Conservation (phyloP, 2,113 vertebrate species). For the Rhodinocichla rosea region DNA sequence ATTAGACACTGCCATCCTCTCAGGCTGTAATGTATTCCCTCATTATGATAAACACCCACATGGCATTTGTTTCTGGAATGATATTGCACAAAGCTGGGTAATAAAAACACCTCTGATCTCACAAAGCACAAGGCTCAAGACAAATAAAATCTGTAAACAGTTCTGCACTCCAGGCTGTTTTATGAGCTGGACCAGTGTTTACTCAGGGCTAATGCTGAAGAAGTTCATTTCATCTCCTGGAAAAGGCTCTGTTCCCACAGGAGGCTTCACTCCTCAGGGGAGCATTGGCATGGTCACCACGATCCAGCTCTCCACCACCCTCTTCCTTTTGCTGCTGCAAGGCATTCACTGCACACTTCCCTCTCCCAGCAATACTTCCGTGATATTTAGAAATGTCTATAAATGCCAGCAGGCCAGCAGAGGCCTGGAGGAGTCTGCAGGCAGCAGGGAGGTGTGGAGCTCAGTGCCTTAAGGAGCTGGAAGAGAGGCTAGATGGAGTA, state of each 20-base stretch:
- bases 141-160: constrained; percentile 68
- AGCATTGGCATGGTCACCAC: background rate
- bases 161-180: constrained; percentile 28
- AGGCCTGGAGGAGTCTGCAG: background rate
- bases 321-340: background rate
- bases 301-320: background rate
- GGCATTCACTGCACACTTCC: background rate
- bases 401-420: background rate
- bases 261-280: background rate
- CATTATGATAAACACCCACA: constrained; percentile 10
- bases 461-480: background rate
- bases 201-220: constrained; percentile 49
- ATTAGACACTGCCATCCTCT: background rate
- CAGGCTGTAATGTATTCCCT: background rate
- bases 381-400: constrained; percentile 13
- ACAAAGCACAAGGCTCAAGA: constrained; percentile 33
- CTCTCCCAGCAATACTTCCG: background rate
- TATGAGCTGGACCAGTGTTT: constrained; percentile 48
- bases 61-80: constrained; percentile 23
- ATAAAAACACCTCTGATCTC: constrained; percentile 55
- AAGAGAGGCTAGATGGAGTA: background rate
- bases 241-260: background rate
- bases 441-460: background rate
- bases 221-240: constrained; percentile 48
- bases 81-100: constrained; percentile 17